phyloP scores from a whole-genome alignment of 1,140 invertebrate genomes.

The Calosoma granatense region DNA sequence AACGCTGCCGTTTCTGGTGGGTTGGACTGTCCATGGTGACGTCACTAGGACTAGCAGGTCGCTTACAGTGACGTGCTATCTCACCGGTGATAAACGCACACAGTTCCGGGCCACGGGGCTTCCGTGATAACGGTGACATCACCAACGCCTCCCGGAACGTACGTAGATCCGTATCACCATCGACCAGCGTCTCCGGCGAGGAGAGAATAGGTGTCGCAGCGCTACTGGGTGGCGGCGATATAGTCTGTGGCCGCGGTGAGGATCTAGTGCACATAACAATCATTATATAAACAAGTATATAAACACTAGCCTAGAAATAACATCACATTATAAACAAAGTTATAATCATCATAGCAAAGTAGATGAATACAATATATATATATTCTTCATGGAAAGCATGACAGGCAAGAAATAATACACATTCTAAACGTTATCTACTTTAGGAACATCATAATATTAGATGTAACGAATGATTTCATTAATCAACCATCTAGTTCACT shows the following conservation, averaged over 20 bases:
- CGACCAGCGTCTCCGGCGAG: conserved; percentile 32
- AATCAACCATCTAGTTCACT: too few species aligned
- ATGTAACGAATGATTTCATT: too few species aligned
- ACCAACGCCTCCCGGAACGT: conserved; percentile 69
- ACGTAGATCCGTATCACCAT: conserved; percentile 48
- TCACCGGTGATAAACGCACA: conserved; percentile 68
- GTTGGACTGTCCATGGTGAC: conserved; percentile 44
- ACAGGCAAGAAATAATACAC: too few species aligned
- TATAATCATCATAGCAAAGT: too few species aligned
- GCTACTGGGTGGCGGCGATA: conserved; percentile 39
- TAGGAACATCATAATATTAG: too few species aligned
- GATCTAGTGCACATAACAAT: too few species aligned
- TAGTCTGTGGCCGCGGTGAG: conserved; percentile 43
- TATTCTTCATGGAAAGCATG: too few species aligned
- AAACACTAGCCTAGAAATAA: neutral
- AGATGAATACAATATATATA: too few species aligned
- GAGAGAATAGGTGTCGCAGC: conserved; percentile 36
- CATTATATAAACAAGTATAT: neutral
- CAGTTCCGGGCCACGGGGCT: conserved; percentile 46
- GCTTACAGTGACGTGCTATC: conserved; percentile 63
- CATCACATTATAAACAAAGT: too few species aligned
- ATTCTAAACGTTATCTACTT: too few species aligned
- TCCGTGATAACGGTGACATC: conserved; percentile 40
- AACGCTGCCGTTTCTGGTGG: conserved; percentile 39
- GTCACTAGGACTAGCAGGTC: conserved; percentile 48